These are phyloP conservation scores for Orius laevigatus DNA, from an alignment of 1,140 invertebrate species.

Conservation along the genomic window DNA sequence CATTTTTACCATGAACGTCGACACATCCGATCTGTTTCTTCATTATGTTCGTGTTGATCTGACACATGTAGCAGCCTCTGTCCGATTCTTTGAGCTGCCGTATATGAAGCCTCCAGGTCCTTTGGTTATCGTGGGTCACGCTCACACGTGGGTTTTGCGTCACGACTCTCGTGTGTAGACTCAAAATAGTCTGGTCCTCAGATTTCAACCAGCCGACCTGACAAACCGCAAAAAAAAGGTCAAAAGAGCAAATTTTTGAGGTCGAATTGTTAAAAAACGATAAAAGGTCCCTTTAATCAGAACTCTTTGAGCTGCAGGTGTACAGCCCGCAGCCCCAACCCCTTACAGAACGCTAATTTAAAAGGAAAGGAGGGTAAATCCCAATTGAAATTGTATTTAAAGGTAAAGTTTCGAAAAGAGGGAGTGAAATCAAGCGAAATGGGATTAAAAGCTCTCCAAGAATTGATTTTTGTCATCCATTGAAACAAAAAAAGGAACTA, in stretches of 20 bases:
- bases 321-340: no score
- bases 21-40: constrained; percentile 75
- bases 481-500: no score
- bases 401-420: no score
- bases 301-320: no score
- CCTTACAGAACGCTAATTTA: no score
- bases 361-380: no score
- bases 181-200: constrained; percentile 75
- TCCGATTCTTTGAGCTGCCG: constrained; percentile 52
- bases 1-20: constrained; percentile 38
- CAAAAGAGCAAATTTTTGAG: no score
- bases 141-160: constrained; percentile 72
- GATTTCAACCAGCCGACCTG: constrained; percentile 81
- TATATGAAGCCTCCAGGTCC: constrained; percentile 61
- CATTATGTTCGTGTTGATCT: constrained; percentile 78
- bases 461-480: not conserved
- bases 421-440: not conserved
- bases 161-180: constrained; percentile 68
- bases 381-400: no score
- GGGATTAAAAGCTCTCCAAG: constrained; percentile 1
- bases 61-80: constrained; percentile 65
- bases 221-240: no score
- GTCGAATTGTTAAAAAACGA: no score
- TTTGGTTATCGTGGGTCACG: constrained; percentile 53
- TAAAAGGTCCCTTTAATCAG: no score